Evolutionary conservation across 2,888 invertebrate species (phyloP).

Genomic region (Andrena bucephala): DNA sequence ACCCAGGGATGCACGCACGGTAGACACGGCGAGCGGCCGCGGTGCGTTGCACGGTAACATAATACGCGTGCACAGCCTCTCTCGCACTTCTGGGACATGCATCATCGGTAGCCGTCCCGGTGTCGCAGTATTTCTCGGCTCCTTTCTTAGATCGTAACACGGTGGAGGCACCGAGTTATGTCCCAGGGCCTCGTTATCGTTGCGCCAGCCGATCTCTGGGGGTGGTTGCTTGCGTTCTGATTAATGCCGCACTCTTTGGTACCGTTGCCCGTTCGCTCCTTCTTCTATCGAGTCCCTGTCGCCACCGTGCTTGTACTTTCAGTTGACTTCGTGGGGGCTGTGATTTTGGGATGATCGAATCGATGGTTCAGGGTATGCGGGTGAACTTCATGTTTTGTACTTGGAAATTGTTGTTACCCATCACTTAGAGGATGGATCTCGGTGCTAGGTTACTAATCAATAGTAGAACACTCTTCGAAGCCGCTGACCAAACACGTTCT

Average conservation of each 20-base stretch:
- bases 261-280: neutral
- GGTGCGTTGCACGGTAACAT: conserved; percentile 67
- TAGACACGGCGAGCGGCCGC: conserved; percentile 30
- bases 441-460: neutral
- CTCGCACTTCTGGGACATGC: conserved; percentile 73
- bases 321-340: too few species aligned
- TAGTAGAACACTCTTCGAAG: neutral
- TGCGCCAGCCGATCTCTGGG: conserved; percentile 23
- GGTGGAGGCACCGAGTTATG: conserved; percentile 60
- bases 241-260: conserved; percentile 39
- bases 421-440: too few species aligned
- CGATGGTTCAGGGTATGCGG: too few species aligned
- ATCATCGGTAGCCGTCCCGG: conserved; percentile 81
- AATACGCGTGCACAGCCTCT: conserved; percentile 66
- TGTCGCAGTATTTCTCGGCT: conserved; percentile 78
- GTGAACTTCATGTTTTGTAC: too few species aligned
- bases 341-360: too few species aligned
- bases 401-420: too few species aligned
- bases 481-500: neutral
- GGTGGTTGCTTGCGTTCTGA: conserved; percentile 33
- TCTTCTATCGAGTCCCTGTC: neutral
- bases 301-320: too few species aligned
- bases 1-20: conserved; percentile 56
- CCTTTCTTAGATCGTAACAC: conserved; percentile 67
- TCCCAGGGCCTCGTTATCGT: conserved; percentile 54